Percentiles rank a stretch among this genome's conserved stretches.
These are phyloP conservation scores for Ephydatia muelleri DNA, from an alignment of 37 sponge, comb jelly and placozoan genomes.

Conservation along the genomic window DNA sequence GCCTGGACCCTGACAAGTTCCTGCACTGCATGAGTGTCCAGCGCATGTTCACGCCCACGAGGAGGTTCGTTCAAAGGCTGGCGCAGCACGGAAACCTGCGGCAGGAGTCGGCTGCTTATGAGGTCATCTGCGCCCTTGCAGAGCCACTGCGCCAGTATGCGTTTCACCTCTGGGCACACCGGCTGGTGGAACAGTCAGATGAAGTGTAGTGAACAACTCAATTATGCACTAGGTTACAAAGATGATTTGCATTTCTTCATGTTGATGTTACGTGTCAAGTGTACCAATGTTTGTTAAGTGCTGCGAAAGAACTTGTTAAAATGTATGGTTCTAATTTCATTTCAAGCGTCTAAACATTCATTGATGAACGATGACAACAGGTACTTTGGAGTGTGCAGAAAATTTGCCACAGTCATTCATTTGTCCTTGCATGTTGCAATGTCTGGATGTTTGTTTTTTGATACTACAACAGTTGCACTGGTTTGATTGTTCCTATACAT, in stretches of 20 bases:
- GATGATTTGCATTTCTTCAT: neutral
- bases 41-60: conserved; percentile 47
- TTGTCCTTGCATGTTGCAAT: no score
- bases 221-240: neutral
- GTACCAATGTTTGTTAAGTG: no score
- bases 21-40: conserved; percentile 51
- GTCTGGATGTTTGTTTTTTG: no score
- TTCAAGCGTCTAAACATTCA: no score
- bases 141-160: neutral
- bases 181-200: neutral
- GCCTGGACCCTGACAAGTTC: conserved; percentile 28
- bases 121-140: neutral
- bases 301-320: no score
- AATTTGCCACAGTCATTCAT: no score
- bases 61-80: conserved; percentile 33
- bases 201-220: neutral
- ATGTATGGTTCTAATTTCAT: no score
- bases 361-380: no score
- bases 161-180: neutral
- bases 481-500: no score
- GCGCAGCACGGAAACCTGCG: neutral
- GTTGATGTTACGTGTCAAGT: no score
- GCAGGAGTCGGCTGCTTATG: neutral
- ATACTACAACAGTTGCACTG: no score
- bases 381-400: no score